phyloP scores from a whole-genome alignment of 2,888 invertebrate genomes.

The Homarus gammarus region DNA sequence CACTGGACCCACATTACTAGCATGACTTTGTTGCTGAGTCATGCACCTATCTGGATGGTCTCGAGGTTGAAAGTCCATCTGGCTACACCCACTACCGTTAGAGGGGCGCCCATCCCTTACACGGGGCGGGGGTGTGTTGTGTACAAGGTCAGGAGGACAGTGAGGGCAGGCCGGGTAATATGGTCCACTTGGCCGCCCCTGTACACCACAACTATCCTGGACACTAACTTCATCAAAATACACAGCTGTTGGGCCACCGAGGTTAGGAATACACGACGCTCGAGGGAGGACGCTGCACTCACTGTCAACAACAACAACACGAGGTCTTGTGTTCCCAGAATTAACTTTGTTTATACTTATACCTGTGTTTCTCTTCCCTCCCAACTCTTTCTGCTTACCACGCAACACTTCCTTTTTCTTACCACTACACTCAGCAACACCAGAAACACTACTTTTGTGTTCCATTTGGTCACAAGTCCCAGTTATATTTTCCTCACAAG shows the following conservation, averaged over 20 bases:
- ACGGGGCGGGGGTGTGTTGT: neutral
- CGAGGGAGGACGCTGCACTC: neutral
- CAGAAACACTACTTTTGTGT: neutral
- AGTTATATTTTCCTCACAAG: too few relatives aligned
- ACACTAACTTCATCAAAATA: slow-evolving; percentile 20
- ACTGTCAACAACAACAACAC: neutral
- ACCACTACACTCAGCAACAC: neutral
- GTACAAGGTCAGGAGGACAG: neutral
- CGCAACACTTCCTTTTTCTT: neutral
- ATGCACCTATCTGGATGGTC: neutral
- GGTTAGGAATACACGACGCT: neutral
- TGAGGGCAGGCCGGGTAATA: neutral
- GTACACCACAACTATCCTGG: neutral
- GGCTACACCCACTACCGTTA: neutral
- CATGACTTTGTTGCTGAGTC: neutral
- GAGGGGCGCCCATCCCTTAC: neutral
- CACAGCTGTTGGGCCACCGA: slow-evolving; percentile 16
- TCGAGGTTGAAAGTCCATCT: neutral
- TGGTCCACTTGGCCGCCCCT: neutral
- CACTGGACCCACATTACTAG: too few relatives aligned
- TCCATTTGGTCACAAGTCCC: neutral
- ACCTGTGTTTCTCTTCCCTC: neutral
- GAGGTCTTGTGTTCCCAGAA: neutral
- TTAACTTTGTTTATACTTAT: neutral
- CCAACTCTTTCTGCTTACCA: neutral